Base-by-base conservation (phyloP, 2,797 vertebrate species). In the Ctenopoma kingsleyae region DNA sequence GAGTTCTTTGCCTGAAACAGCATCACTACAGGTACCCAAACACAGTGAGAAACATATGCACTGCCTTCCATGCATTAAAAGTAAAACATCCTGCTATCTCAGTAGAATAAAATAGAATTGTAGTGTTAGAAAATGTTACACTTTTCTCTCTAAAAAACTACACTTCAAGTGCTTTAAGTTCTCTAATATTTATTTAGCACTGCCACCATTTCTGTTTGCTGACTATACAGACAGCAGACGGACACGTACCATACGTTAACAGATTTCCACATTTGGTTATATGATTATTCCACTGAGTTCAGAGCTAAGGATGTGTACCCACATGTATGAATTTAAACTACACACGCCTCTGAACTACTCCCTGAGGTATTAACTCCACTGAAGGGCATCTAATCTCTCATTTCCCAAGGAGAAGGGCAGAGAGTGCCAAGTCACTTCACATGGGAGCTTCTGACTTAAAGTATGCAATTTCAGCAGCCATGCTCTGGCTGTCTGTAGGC, bases 391-490 rank as follows among this genome's bases (percentile, higher is more conserved):
- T 53, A 62, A 52, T 80, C 65, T 84, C 60, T 85, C 50, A 60
- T 87, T 87, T 88, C 69, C 73, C 71, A 67, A 9, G 49, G 66
- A 82, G 76, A 82, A 59, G 46, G 78, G 76, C 50, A 47, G 13
- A 41, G 41, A 67, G 76, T 36, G 73, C 78, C 81, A 79, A 71
- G 74, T 83, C 83, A 83, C 67, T 81, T 83, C 80, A 87, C 71
- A 80, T 67, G 75, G 71, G 58, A 77, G 51, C 62, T 59, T 80
- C 53, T 36, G 15, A 71, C 86, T 80, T 67, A 74, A 65, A 82
- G 82, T 72, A 77, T 83, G 74, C 82, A 66, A 82, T 91, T 89
- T 86, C 67, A 86, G 69, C 56, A 77, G 58, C 60, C 73, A 78
- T 64, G 55, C 50, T 48, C 56, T 11, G 43, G 76, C 71, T 84